Conservation (phyloP, 2,113 vertebrate species). For the Xiphophorus maculatus region DNA sequence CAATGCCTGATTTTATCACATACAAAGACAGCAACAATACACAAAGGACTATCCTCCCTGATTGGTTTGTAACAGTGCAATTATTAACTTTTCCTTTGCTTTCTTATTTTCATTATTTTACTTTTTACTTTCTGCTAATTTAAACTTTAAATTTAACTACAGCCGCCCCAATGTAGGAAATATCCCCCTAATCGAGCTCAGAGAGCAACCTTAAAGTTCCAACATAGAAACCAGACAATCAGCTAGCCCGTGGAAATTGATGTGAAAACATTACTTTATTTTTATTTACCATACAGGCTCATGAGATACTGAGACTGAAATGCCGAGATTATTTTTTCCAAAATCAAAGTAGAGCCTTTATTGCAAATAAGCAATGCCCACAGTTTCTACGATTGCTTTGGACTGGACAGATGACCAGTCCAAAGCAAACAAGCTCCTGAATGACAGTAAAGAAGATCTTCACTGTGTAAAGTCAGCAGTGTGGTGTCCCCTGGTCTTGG, state of each 20-base stretch:
- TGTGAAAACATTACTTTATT: conserved; percentile 77
- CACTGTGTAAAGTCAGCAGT: too few species aligned
- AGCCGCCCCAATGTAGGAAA: background rate
- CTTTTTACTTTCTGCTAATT: background rate
- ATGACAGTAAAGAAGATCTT: too few species aligned
- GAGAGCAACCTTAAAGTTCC: background rate
- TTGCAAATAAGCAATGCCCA: conserved; percentile 58
- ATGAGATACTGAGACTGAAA: conserved; percentile 80
- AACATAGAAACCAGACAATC: background rate
- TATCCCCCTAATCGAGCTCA: background rate
- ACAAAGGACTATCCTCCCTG: too few species aligned
- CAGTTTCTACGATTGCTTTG: conserved; percentile 60
- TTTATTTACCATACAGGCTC: conserved; percentile 74
- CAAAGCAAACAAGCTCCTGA: too few species aligned
- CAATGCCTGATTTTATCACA: too few species aligned
- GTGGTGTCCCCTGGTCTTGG: too few species aligned
- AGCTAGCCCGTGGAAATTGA: background rate
- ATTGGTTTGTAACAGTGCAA: too few species aligned
- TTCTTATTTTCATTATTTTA: background rate
- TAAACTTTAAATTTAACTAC: background rate
- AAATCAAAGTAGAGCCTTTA: conserved; percentile 58
- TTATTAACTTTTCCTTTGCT: too few species aligned
- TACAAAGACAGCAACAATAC: too few species aligned
- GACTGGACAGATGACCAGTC: too few species aligned
- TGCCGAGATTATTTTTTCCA: background rate